Evolutionary conservation across 2,888 invertebrate genomes (phyloP).

Genomic region (Drosophila barbarae): DNA sequence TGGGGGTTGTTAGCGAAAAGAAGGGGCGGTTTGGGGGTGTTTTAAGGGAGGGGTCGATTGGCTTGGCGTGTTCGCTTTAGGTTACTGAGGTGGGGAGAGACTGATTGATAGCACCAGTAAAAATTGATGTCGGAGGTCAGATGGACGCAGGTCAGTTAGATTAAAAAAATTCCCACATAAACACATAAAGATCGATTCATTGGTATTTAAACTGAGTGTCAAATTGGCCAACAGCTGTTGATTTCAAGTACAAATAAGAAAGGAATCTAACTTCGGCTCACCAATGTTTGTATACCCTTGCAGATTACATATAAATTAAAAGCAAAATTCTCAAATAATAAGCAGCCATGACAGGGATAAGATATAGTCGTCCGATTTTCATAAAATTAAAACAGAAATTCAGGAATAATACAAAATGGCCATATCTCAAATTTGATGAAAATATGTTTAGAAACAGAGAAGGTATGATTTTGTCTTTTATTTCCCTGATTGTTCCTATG

Average conservation of each 20-base stretch:
- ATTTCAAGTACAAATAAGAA: conserved; percentile 1
- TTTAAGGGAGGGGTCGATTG: conserved; percentile 9
- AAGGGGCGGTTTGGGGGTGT: not conserved
- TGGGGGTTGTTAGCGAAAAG: not conserved
- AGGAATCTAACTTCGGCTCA: too few relatives aligned
- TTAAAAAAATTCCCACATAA: conserved; percentile 9
- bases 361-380: too few relatives aligned
- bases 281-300: too few relatives aligned
- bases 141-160: conserved; percentile 20
- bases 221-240: conserved; percentile 34
- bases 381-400: too few relatives aligned
- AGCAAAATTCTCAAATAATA: too few relatives aligned
- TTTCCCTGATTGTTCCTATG: too few relatives aligned
- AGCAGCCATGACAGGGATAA: too few relatives aligned
- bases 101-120: conserved; percentile 50
- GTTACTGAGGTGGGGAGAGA: conserved; percentile 25
- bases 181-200: conserved; percentile 7
- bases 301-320: too few relatives aligned
- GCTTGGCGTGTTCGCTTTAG: conserved; percentile 49
- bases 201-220: conserved; percentile 36
- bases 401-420: too few relatives aligned
- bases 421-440: too few relatives aligned
- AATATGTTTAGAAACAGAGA: too few relatives aligned
- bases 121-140: conserved; percentile 49
- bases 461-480: too few relatives aligned